Evolutionary conservation across 2,888 invertebrate species (phyloP), one percentile per base, ranked within the genome.

Genomic region (Epirrhoe tristata): DNA sequence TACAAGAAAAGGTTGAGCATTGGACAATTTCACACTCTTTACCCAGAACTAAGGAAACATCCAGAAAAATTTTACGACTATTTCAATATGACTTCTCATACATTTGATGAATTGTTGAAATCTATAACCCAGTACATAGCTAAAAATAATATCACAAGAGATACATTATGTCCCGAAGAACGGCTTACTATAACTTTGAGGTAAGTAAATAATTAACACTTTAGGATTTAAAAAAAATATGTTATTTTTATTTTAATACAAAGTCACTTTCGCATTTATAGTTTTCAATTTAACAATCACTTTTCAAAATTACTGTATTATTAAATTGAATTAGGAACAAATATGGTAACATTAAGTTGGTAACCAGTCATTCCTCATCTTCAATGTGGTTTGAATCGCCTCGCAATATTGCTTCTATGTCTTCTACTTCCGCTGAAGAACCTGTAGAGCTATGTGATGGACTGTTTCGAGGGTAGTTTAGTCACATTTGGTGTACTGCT

Each of bases 401-500:
- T 67, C 60, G 67, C 63, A 67, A 63, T 63, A 67, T 67, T 59
- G 59, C 59, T 63, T 67, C 60, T 63, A 63, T 67, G 60, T 67
- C 67, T 63, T 67, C 58, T 59, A 63, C 63, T 67, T 67, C 63
- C 63, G 39, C 63, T 63, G 67, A 67, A 63, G 62, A 68, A 68
- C 68, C 50, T 68, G 64, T 68, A 64, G 64, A 68, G 62, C 64
- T 65, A 64, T 65, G 68, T 68, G 61, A 68, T 65, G 64, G 64
- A 55, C 64, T 68, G 64, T 64, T 61, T 68, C 62, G 64, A 62
- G 68, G 56, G 46, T 65, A 59, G 69, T 69, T 69, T 65, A 62
- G 65, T n/a, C 62, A 65, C 65, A 65, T 65, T 69, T 69, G 65
- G 62, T 69, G 69, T 65, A 66, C 64, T 68, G 55, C 67, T 65